A percentile compares a stretch with the other conserved stretches of the same genome.
These are phyloP conservation scores for Rattus norvegicus DNA, from an alignment of 2,113 vertebrate genomes.

Conservation along the genomic window GRCr8 NC_086022.1:173311001-173311500, in stretches of 20 bases:
- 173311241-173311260: neutral
- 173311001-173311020: neutral
- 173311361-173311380: neutral
- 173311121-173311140: slow-evolving; percentile 32
- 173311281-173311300: neutral
- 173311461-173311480: no score
- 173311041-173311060: neutral
- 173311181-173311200: slow-evolving; percentile 50
- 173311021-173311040: neutral
- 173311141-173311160: neutral
- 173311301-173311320: slow-evolving; percentile 29
- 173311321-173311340: slow-evolving; percentile 11
- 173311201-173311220: neutral
- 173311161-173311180: neutral
- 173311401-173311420: neutral
- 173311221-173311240: neutral
- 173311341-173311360: neutral
- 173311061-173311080: neutral
- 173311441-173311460: no score
- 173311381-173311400: neutral
- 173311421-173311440: neutral
- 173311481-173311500: no score
- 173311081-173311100: neutral
- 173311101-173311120: slow-evolving; percentile 36
- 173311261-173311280: slow-evolving; percentile 32